These are phyloP conservation scores for Brienomyrus brachyistius DNA, from an alignment of 2,113 vertebrate species.

Conservation along the genomic window DNA sequence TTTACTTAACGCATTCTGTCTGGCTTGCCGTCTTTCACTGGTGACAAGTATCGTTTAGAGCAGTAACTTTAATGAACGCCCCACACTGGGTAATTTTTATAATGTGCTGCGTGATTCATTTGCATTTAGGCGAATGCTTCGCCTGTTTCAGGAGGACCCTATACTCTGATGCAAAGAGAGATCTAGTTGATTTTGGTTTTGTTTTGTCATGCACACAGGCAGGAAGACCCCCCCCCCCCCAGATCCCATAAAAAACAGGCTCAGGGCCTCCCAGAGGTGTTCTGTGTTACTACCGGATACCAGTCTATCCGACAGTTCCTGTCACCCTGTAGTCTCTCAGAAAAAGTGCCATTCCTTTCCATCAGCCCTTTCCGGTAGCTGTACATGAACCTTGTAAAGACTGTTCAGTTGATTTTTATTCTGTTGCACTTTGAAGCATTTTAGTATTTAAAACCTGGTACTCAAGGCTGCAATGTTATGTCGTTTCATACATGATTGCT, in stretches of 20 bases:
- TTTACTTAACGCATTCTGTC: neutral
- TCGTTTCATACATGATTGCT: slow-evolving; percentile 54
- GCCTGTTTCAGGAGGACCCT: neutral
- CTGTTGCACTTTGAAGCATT: slow-evolving; percentile 35
- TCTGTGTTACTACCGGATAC: neutral
- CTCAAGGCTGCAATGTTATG: slow-evolving; percentile 23
- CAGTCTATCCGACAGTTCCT: neutral
- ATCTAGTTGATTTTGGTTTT: neutral
- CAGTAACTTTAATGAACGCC: neutral
- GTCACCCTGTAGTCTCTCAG: neutral
- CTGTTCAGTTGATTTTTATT: slow-evolving; percentile 22
- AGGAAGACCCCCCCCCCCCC: neutral
- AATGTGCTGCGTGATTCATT: neutral
- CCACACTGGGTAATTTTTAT: neutral
- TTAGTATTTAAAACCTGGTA: slow-evolving; percentile 42
- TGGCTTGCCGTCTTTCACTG: neutral
- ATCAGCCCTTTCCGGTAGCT: neutral
- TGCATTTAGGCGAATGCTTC: neutral
- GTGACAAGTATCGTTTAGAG: neutral
- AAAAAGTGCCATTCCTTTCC: neutral
- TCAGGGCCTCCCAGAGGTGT: neutral
- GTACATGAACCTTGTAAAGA: slow-evolving; percentile 22
- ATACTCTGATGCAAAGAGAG: neutral
- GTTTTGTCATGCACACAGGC: neutral
- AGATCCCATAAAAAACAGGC: neutral